Evolutionary conservation across 2,113 vertebrate species (phyloP), one percentile per base, ranked within the genome.

Genomic region (Gnathonemus echidnorhynchus): DNA sequence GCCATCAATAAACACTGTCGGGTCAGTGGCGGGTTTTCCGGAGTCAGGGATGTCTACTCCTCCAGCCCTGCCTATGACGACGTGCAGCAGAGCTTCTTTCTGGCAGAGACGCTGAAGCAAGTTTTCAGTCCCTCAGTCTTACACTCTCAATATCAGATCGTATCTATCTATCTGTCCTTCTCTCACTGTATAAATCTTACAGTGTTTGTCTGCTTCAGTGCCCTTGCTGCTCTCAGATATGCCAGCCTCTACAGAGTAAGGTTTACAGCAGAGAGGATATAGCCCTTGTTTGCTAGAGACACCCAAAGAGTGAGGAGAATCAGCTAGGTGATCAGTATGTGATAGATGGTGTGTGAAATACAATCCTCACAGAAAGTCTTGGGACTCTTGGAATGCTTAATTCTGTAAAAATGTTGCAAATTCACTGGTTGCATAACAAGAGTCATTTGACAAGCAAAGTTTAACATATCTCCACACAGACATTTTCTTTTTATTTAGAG

Each of bases 1-100:
- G 98, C 98, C 86, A 99, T 99, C 90, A 98, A 99, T 89, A 99
- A 98, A 89, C 97, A 98, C 92, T 99, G 98, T 93, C 94, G 98
- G 91, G 98, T 99, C 88, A 98, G 96, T 3, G 97, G 98, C 15
- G 98, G 98, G 1, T 99, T 99, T 95, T 99, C 98, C 0, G 98
- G 98, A 24, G 96, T 99, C 91, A 99, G 99, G 94, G 98, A 99
- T 88, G 98, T 99, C 19, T 99, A 99, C 91, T 98, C 98, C 17
- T 97, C 97, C 39, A 97, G 96, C 90, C 98, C 98, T 39, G 96
- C 97, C 0, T 98, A 99, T 3, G 98, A 99, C 0, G 98, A 99
- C 0, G 98, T 99, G 52, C 98, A 99, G 94, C 98, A 99, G 94
- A 99, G 98, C 94, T 99, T 99, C 96, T 99, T 99, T 94, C 97